Conservation (phyloP, 53 echinoderm and acorn worm genomes). For the Actinopyga echinites region DNA sequence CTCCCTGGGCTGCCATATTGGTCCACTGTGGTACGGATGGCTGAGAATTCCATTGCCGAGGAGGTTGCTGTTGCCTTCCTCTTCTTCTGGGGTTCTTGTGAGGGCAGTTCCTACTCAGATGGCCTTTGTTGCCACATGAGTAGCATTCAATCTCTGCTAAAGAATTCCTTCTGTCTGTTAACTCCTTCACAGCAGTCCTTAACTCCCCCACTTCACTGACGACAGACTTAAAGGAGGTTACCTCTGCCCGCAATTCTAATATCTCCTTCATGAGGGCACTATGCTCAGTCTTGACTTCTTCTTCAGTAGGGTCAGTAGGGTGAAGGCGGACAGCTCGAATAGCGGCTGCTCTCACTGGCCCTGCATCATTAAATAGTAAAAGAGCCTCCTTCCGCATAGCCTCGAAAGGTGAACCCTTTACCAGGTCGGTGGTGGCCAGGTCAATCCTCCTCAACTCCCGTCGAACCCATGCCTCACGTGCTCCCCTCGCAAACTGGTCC, state of each 20-base stretch:
- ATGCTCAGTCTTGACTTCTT: too few relatives aligned
- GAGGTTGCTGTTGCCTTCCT: not conserved
- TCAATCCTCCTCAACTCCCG: constrained; percentile 6
- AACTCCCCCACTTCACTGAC: not conserved
- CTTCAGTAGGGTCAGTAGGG: too few relatives aligned
- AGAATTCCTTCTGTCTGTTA: not conserved
- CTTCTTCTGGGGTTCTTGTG: not conserved
- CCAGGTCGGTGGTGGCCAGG: not conserved
- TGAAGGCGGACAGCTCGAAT: too few relatives aligned
- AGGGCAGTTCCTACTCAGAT: too few relatives aligned
- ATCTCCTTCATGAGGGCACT: not conserved
- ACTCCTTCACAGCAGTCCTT: not conserved
- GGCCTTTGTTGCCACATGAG: too few relatives aligned
- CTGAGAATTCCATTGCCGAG: not conserved
- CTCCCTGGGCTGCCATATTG: too few relatives aligned
- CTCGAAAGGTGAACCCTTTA: not conserved
- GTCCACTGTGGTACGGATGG: not conserved
- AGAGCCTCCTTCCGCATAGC: not conserved
- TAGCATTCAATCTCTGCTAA: too few relatives aligned
- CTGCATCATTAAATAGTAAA: not conserved
- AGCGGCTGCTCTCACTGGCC: not conserved
- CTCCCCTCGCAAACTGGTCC: constrained; percentile 3
- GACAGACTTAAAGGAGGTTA: not conserved
- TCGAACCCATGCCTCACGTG: not conserved
- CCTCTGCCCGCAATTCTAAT: not conserved